Percentiles rank a stretch among this genome's conserved stretches.
These are phyloP conservation scores for Rhinopomastus cyanomelas DNA, from an alignment of 2,113 vertebrate genomes.

Conservation along the genomic window DNA sequence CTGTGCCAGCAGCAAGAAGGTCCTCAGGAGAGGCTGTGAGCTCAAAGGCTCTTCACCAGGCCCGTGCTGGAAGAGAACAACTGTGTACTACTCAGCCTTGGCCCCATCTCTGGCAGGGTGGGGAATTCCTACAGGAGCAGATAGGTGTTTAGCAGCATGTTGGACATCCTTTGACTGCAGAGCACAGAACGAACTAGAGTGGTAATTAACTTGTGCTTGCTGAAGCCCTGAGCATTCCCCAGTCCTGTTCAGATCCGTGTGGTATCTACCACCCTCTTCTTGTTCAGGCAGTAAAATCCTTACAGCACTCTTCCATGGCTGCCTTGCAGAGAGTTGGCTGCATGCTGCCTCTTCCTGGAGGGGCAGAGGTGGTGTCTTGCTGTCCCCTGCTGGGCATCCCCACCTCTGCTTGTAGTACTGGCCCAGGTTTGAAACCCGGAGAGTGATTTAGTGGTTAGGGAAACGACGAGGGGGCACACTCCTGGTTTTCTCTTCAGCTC, in stretches of 20 bases:
- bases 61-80: no score
- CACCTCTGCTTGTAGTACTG: neutral
- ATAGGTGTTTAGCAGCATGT: fast-evolving
- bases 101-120: neutral
- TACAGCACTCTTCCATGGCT: neutral
- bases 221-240: neutral
- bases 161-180: neutral
- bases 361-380: neutral
- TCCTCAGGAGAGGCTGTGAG: neutral
- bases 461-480: neutral
- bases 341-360: neutral
- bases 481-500: neutral
- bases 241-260: neutral
- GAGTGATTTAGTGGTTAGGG: neutral
- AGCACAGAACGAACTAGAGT: neutral
- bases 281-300: neutral
- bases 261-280: neutral
- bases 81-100: neutral
- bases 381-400: constrained; percentile 40
- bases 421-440: neutral
- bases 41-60: neutral
- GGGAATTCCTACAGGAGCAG: neutral
- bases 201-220: neutral
- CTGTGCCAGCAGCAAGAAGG: neutral
- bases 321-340: neutral